These are phyloP conservation scores for Ditylenchus dipsaci DNA, from an alignment of 1,140 invertebrate genomes.

Conservation along the genomic window DNA sequence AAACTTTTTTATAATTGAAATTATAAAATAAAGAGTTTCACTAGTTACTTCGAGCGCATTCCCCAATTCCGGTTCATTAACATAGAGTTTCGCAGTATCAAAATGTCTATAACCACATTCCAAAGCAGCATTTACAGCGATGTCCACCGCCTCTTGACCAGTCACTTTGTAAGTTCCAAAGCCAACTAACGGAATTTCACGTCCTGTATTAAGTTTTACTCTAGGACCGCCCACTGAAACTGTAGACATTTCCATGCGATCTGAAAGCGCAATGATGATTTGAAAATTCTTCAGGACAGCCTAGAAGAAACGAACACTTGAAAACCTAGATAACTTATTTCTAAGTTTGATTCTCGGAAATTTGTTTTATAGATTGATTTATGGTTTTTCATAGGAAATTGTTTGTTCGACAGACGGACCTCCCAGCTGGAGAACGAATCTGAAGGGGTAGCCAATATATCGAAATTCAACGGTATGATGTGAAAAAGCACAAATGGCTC, in stretches of 20 bases:
- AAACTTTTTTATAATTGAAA: slow-evolving; percentile 15
- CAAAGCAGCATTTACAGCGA: slow-evolving; percentile 32
- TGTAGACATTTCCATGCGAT: background rate
- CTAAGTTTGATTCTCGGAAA: too few relatives aligned
- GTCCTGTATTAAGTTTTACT: slow-evolving; percentile 29
- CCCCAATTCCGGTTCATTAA: slow-evolving; percentile 36
- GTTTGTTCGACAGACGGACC: too few relatives aligned
- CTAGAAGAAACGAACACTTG: too few relatives aligned
- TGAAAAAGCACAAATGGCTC: too few relatives aligned
- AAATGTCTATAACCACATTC: slow-evolving; percentile 28
- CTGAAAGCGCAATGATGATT: too few relatives aligned
- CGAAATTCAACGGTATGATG: too few relatives aligned
- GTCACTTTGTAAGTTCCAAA: slow-evolving; percentile 42
- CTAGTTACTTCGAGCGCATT: slow-evolving; percentile 31
- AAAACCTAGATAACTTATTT: too few relatives aligned
- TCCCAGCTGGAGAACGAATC: too few relatives aligned
- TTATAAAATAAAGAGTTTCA: slow-evolving; percentile 13
- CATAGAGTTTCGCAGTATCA: slow-evolving; percentile 39
- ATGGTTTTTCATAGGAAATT: too few relatives aligned
- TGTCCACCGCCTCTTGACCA: slow-evolving; percentile 24
- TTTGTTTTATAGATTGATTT: too few relatives aligned
- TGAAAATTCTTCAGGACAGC: too few relatives aligned
- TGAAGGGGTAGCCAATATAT: too few relatives aligned
- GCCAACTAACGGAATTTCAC: slow-evolving; percentile 35
- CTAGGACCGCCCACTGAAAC: slow-evolving; percentile 16